phyloP scores from a whole-genome alignment of 2,113 vertebrate species.

The Suricata suricatta region DNA sequence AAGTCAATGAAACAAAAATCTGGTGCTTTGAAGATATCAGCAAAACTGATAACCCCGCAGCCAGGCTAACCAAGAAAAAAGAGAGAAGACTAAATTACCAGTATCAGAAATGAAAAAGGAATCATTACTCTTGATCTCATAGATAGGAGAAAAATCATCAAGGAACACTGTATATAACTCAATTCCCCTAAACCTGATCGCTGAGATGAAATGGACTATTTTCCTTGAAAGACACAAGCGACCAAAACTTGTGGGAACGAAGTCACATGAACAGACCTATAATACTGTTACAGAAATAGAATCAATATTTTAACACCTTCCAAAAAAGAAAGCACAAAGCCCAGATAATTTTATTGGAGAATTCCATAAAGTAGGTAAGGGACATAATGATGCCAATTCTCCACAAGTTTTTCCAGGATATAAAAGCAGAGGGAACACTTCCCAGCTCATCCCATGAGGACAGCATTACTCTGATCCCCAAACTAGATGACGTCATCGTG shows the following conservation, averaged over 20 bases:
- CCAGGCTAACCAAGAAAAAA: background rate
- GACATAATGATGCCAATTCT: background rate
- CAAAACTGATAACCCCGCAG: background rate
- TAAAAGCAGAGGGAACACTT: background rate
- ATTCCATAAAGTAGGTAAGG: background rate
- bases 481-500: background rate
- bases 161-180: background rate
- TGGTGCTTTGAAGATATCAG: background rate
- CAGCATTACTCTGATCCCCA: background rate
- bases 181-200: background rate
- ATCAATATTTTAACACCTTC: background rate
- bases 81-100: background rate
- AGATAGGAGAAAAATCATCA: background rate
- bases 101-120: background rate
- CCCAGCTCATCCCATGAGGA: background rate
- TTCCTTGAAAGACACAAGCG: background rate
- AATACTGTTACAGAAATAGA: background rate
- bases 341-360: background rate
- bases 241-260: background rate
- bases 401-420: background rate
- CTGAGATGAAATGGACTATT: background rate
- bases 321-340: background rate
- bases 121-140: background rate
- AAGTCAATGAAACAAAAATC: background rate
- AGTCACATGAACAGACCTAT: background rate